Evolutionary conservation across 2,888 invertebrate species (phyloP), one percentile per base, ranked within the genome.

Genomic region (Leuctra nigra): DNA sequence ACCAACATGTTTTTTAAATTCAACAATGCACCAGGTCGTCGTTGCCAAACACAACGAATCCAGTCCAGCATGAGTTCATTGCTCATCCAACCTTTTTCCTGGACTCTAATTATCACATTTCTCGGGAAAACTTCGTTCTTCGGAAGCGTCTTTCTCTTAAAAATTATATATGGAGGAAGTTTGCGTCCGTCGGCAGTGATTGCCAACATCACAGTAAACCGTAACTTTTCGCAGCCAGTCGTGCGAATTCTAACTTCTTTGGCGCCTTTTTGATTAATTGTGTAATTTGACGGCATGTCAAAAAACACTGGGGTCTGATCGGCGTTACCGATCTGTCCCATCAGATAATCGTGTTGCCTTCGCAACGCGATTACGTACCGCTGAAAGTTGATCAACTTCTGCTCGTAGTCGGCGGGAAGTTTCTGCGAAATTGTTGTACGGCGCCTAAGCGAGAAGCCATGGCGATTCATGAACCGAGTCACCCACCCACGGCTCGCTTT

Each of bases 381-480:
- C 25, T 60, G 55, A 52, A 52, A 58, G 7, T 35, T 41, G 22
- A 56, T 9, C 16, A 53, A 41, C 35, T 58, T 60, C 23, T 60
- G 41, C 25, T 58, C 39, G 16, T 44, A 53, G 38, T 59, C 47
- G 33, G 36, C 36, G 13, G 53, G 58, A 20, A 58, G 29, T 2
- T 25, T 13, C 38, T 53, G 57, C 11, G 38, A 23, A 1, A 53
- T 39, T 18, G 53, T 46, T 24, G 50, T 58, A 23, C 55, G 33
- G 33, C 58, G 20, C 13, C 47, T 25, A n/a, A 58, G 9, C 6
- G 50, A 36, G 16, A 36, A 36, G 13, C 36, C 36, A 14, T 13
- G 13, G 3, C 36, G n/a, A 1, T 39, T 18, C 23, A 16, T 24
- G 50, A 38, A 13, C 1, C 24, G 33, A 23, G n/a, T 9, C 11